A percentile compares a stretch with the other conserved stretches of the same genome.
These are phyloP conservation scores for Stenodema calcarata DNA, from an alignment of 2,888 invertebrate genomes.

Conservation along the genomic window DNA sequence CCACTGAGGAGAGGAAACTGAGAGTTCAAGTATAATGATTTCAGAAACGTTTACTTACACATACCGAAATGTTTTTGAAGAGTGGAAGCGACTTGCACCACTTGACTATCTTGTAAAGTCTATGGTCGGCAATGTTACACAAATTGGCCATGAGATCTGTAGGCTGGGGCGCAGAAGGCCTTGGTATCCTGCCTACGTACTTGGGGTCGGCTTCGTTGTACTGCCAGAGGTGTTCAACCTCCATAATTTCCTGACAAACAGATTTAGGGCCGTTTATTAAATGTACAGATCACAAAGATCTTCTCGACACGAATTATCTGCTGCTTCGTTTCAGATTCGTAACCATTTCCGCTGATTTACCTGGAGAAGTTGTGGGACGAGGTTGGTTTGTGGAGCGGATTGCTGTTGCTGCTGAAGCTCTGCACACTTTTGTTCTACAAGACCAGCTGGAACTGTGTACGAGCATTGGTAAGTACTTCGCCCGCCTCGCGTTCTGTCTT, in stretches of 20 bases:
- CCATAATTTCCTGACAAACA: constrained; percentile 84
- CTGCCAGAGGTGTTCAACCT: constrained; percentile 94
- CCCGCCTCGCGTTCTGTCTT: constrained; percentile 93
- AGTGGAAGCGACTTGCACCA: constrained; percentile 98
- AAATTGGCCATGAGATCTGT: constrained; percentile 74
- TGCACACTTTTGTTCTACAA: constrained; percentile 60
- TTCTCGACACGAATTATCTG: background rate
- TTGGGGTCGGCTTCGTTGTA: constrained; percentile 80
- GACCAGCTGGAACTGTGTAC: constrained; percentile 78
- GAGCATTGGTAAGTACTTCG: constrained; percentile 95
- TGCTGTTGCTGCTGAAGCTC: constrained; percentile 54
- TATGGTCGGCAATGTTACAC: constrained; percentile 93
- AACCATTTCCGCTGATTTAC: constrained; percentile 41
- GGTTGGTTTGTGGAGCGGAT: constrained; percentile 55
- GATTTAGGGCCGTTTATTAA: constrained; percentile 56
- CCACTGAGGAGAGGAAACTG: too few relatives aligned
- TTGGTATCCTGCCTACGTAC: constrained; percentile 53
- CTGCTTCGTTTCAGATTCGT: background rate
- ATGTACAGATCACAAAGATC: too few relatives aligned
- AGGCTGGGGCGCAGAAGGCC: constrained; percentile 31
- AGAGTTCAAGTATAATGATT: background rate
- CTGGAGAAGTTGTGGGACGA: constrained; percentile 58
- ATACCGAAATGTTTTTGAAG: constrained; percentile 92
- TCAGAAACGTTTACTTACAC: background rate
- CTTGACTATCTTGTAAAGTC: constrained; percentile 95